These are phyloP conservation scores for Mus spicilegus DNA, from an alignment of 2,113 vertebrate species.

Conservation along the genomic window DNA sequence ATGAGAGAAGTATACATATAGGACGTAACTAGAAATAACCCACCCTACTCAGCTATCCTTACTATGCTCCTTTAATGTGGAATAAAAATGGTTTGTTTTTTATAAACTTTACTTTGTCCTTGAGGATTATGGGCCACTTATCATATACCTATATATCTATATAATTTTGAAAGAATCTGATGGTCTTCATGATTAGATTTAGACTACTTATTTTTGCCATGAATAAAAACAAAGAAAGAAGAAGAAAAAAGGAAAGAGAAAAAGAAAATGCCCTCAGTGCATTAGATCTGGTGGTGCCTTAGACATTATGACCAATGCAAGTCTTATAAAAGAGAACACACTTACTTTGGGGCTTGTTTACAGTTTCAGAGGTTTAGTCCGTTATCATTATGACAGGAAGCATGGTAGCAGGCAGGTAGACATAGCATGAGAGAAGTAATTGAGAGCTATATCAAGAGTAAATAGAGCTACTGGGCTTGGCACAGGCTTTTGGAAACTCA, in stretches of 20 bases:
- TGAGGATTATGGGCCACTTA: slow-evolving; percentile 35
- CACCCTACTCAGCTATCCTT: background rate
- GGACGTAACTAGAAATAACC: background rate
- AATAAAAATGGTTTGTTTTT: slow-evolving; percentile 13
- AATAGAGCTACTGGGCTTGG: background rate
- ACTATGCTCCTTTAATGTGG: background rate
- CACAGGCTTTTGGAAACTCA: background rate
- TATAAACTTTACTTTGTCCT: slow-evolving; percentile 16
- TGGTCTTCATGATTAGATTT: slow-evolving; percentile 46
- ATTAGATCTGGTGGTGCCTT: background rate
- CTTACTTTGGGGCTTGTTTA: background rate
- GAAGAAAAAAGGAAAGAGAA: background rate
- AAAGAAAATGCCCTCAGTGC: background rate
- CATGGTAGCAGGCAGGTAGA: background rate
- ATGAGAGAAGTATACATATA: background rate
- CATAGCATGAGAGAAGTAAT: background rate
- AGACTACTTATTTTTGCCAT: background rate
- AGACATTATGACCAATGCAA: background rate
- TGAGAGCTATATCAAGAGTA: background rate
- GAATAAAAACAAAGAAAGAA: background rate
- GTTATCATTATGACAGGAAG: background rate
- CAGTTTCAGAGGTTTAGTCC: background rate
- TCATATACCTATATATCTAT: background rate
- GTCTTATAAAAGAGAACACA: background rate
- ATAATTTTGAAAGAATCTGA: slow-evolving; percentile 31